Conservation (phyloP, 2,113 vertebrate species). For the Psephotus haematonotus region DNA sequence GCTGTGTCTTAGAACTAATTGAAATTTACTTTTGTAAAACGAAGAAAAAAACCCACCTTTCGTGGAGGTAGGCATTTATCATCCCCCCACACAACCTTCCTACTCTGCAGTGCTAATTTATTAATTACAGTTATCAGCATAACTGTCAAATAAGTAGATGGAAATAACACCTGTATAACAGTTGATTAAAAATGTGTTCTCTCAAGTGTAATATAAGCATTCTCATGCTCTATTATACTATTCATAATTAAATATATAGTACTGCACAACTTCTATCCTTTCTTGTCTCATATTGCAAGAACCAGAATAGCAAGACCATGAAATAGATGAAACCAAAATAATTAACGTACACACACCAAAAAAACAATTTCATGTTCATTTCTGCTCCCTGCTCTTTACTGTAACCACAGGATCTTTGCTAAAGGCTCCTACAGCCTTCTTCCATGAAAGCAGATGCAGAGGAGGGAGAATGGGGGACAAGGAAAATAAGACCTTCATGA, state of each 20-base stretch:
- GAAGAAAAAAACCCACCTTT: neutral
- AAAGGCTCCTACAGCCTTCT: neutral
- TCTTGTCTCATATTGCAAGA: neutral
- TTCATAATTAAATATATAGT: neutral
- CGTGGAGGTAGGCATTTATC: neutral
- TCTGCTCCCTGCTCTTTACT: neutral
- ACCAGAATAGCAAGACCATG: neutral
- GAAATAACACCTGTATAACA: neutral
- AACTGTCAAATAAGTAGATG: neutral
- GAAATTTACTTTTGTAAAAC: neutral
- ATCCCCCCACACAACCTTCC: neutral
- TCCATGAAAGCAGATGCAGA: neutral
- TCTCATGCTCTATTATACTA: neutral
- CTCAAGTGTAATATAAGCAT: slow-evolving; percentile 19
- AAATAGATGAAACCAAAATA: slow-evolving; percentile 15
- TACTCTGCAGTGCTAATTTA: neutral
- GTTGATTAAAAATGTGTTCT: slow-evolving; percentile 5
- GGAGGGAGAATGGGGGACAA: neutral
- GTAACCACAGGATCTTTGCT: neutral
- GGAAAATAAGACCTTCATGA: neutral
- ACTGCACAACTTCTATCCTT: neutral
- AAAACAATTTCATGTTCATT: neutral
- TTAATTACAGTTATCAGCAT: slow-evolving; percentile 17
- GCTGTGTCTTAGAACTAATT: neutral
- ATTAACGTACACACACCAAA: neutral